Base-by-base conservation (phyloP, 2,888 invertebrate genomes). In the Torymus aiolomorphi region DNA sequence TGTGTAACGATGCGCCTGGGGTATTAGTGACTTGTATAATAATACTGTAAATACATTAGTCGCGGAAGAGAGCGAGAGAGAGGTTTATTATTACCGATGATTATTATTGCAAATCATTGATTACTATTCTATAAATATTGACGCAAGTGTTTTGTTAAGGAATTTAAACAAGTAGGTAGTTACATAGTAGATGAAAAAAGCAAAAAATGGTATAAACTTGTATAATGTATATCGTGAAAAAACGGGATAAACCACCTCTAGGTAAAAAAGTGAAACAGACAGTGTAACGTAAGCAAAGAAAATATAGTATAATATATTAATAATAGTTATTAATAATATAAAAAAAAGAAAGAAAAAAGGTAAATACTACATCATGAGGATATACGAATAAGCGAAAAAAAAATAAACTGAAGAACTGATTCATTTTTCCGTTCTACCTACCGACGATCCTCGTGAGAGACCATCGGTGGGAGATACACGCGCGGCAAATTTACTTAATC, bases 31-130 rank as follows among this genome's bases (percentile, higher is more conserved):
- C 76, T 80, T 80, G 80, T 80, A 80, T 69, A 67, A 80, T 80
- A 80, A 83, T 83, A 84, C 82, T 89, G 88, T 89, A 89, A 86
- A 88, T 88, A 86, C 54, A 78, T 83, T 88, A 87, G 86, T 85
- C 85, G 85, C 85, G 83, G 83, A 42, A 42, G 42, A 42, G 8
- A 42, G 42, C 42, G 42, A 42, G 42, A 42, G 42, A 84, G 80
- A 83, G 74, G 75, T 78, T 81, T 81, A 81, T 81, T 81, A 81
- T 82, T 82, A 82, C 75, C 74, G 77, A 74, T 69, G 59, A 78
- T 80, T 76, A 82, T 75, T 82, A 83, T 82, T 78, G 82, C 77
- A 79, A 42, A 83, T 77, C 79, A 74, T 75, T 57, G 49, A 79
- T 78, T 79, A 75, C 81, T 80, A 82, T 80, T 82, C 74, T 84